Conservation (phyloP, 30 jellyfish, hydroid and myxozoan species). For the Hydra vulgaris region DNA sequence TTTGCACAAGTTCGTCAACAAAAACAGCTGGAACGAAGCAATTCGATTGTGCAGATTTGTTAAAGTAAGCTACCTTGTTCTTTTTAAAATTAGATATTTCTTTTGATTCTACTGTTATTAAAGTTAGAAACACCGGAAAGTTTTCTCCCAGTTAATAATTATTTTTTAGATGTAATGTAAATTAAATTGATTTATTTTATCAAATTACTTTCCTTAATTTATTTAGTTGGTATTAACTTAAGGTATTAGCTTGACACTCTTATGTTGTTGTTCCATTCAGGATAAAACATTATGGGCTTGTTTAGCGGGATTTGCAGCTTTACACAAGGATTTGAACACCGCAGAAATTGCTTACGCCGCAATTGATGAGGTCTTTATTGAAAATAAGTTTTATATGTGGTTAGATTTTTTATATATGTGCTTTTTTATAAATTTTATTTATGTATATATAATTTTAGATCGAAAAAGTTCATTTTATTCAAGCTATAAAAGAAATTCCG, state of each 20-base stretch:
- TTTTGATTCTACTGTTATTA: background rate
- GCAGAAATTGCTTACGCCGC: constrained; percentile 99
- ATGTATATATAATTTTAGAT: constrained; percentile 29
- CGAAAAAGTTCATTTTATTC: constrained; percentile 82
- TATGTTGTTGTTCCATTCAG: no score
- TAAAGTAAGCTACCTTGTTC: constrained; percentile 41
- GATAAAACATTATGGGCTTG: constrained; percentile 97
- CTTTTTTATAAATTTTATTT: background rate
- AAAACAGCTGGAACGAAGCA: constrained; percentile 85
- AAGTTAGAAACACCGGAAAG: no score
- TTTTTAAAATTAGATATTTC: background rate
- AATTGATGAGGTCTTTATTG: constrained; percentile 68
- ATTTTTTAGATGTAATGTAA: background rate
- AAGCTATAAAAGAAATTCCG: constrained; percentile 83
- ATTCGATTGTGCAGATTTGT: constrained; percentile 95
- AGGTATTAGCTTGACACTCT: no score
- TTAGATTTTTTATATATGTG: no score
- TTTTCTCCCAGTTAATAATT: no score
- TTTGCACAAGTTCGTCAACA: constrained; percentile 67
- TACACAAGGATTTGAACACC: constrained; percentile 75
- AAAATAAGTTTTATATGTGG: no score
- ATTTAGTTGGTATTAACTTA: no score
- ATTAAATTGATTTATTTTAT: no score
- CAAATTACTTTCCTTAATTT: no score
- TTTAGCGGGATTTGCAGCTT: constrained; percentile 97